Evolutionary conservation across 2,797 vertebrate genomes (phyloP).

Genomic region (Chromis chromis): DNA sequence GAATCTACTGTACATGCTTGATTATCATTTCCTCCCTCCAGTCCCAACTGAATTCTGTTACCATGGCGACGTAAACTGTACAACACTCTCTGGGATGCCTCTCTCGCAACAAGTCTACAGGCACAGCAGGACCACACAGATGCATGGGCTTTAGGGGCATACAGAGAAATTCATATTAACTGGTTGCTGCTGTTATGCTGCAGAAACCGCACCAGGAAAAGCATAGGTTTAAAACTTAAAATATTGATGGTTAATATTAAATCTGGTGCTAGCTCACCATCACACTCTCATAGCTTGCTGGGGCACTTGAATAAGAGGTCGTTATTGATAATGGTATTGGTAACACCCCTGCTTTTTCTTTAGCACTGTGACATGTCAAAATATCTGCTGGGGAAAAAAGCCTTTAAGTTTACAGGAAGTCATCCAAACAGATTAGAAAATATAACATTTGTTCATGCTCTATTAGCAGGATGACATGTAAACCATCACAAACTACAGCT

Average conservation of each 20-base stretch:
- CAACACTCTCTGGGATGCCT: constrained; percentile 44
- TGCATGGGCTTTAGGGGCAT: constrained; percentile 4
- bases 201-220: neutral
- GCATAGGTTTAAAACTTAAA: neutral
- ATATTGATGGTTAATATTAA: neutral
- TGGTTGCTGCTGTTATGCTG: neutral
- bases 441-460: neutral
- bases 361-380: too few species aligned
- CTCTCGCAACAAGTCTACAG: constrained; percentile 28
- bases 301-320: neutral
- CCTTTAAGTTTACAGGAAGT: neutral
- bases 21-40: constrained; percentile 28
- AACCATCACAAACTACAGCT: neutral
- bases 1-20: constrained; percentile 36
- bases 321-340: neutral
- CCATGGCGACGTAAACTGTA: constrained; percentile 58
- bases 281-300: neutral
- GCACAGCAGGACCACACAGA: constrained; percentile 22
- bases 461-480: neutral
- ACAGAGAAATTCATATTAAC: constrained; percentile 5
- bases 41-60: constrained; percentile 59
- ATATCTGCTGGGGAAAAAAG: neutral
- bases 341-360: neutral
- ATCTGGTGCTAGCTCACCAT: neutral
- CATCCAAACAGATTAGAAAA: neutral